Evolutionary conservation across 2,797 vertebrate species (phyloP).

Genomic region (Pseudotriccus pelzelni): DNA sequence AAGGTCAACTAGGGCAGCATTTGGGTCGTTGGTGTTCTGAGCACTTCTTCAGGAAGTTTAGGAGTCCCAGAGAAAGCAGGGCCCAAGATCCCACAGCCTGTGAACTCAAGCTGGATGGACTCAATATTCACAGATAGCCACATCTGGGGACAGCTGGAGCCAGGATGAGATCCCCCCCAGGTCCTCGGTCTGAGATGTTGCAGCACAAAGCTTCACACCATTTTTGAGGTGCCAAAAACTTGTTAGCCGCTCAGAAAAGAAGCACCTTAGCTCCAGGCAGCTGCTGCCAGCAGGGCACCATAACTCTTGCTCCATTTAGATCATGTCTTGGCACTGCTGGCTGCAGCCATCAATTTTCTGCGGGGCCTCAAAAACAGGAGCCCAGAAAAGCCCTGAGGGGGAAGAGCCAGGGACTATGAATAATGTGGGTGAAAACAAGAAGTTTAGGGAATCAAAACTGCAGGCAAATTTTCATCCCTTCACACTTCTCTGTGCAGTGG

Average conservation of each 20-base stretch:
- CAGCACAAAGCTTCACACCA: neutral
- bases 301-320: neutral
- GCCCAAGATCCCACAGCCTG: rapidly evolving
- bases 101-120: neutral
- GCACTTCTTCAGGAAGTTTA: neutral
- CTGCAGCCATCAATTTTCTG: neutral
- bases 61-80: neutral
- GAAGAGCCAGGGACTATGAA: neutral
- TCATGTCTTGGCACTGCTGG: neutral
- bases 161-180: neutral
- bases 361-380: neutral
- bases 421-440: conserved; percentile 22
- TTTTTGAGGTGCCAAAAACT: neutral
- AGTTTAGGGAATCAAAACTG: conserved; percentile 26
- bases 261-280: neutral
- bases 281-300: neutral
- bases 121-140: neutral
- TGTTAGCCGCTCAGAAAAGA: neutral
- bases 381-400: conserved; percentile 17
- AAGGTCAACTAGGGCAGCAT: neutral
- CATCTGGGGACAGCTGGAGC: neutral
- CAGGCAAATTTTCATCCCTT: conserved; percentile 45
- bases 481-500: conserved; percentile 31
- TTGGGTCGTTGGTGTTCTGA: neutral
- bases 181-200: neutral